These are phyloP conservation scores for Nycticebus coucang DNA, from an alignment of 2,113 vertebrate species.

Conservation along the genomic window DNA sequence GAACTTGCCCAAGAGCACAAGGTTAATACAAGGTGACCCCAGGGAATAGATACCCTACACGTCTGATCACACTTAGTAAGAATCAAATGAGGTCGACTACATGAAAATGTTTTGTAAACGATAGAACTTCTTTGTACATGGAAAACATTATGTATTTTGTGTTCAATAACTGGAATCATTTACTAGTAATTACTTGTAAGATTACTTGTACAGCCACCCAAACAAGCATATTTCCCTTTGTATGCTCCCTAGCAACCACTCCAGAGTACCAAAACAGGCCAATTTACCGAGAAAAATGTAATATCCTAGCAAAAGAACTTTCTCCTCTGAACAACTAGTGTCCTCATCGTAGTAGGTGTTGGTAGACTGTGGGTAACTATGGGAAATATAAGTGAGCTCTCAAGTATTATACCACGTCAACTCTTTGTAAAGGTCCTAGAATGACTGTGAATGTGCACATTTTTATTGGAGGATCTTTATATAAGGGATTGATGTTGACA, in stretches of 20 bases:
- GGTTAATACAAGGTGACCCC: neutral
- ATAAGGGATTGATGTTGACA: neutral
- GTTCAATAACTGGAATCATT: neutral
- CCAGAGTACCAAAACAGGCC: neutral
- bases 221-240: neutral
- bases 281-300: neutral
- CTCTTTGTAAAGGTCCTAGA: neutral
- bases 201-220: neutral
- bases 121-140: neutral
- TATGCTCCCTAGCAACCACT: neutral
- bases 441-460: neutral
- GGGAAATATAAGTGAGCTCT: neutral
- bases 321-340: neutral
- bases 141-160: neutral
- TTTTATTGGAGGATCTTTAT: neutral
- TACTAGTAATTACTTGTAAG: neutral
- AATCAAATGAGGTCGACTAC: neutral
- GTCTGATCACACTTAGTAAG: neutral
- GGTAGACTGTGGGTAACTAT: neutral
- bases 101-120: neutral
- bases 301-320: neutral
- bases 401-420: neutral
- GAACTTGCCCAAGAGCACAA: neutral
- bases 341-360: neutral
- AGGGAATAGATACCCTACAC: neutral